These are phyloP conservation scores for Patella ulyssiponensis DNA, from an alignment of 2,888 invertebrate species.

Conservation along the genomic window DNA sequence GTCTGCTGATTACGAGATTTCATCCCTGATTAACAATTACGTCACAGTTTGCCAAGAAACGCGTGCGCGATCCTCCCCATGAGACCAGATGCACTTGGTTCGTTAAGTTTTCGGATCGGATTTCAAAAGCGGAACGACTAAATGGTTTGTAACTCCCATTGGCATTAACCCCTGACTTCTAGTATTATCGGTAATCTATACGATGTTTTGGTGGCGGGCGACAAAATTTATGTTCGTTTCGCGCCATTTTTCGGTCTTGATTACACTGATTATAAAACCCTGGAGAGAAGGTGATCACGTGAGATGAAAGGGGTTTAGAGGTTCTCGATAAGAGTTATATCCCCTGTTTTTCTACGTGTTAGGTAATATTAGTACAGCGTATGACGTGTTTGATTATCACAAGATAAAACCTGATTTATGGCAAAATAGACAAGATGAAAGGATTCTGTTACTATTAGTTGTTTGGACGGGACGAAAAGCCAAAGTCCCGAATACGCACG, in stretches of 20 bases:
- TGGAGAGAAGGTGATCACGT: background rate
- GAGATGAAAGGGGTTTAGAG: background rate
- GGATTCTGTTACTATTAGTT: too few species aligned
- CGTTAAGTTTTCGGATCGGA: constrained; percentile 4
- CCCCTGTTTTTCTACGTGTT: too few species aligned
- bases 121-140: constrained; percentile 11
- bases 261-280: background rate
- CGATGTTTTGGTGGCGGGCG: background rate
- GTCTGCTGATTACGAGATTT: constrained; percentile 12
- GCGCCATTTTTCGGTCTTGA: background rate
- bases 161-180: constrained; percentile 6
- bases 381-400: too few species aligned
- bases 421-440: too few species aligned
- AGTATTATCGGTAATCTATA: constrained; percentile 9
- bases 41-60: background rate
- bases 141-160: background rate
- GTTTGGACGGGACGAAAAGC: too few species aligned
- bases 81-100: background rate
- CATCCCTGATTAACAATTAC: constrained; percentile 13
- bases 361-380: too few species aligned
- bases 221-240: constrained; percentile 1
- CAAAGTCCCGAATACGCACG: too few species aligned
- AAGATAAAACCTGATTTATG: too few species aligned
- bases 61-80: constrained; percentile 2
- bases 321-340: background rate